These are phyloP conservation scores for Scaptomyza montana DNA, from an alignment of 1,140 invertebrate genomes.

Conservation along the genomic window DNA sequence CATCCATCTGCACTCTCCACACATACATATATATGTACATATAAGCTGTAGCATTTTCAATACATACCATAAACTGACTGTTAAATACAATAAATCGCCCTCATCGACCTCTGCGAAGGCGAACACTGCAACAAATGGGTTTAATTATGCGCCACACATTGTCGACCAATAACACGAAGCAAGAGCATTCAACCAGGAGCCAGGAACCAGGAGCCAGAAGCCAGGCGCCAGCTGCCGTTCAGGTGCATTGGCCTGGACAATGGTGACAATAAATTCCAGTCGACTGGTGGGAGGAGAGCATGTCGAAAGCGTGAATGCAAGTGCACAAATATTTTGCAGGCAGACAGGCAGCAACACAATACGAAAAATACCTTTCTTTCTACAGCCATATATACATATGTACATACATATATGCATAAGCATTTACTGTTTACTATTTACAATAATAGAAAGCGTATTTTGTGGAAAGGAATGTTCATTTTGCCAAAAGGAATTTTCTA, in stretches of 20 bases:
- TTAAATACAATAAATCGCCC: constrained; percentile 71
- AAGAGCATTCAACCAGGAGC: constrained; percentile 47
- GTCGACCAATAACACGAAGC: not conserved
- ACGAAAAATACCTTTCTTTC: no score
- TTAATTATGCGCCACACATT: constrained; percentile 65
- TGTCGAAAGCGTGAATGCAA: constrained; percentile 51
- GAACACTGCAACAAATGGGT: constrained; percentile 68
- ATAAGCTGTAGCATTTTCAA: constrained; percentile 49
- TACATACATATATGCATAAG: not conserved
- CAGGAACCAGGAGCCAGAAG: not conserved
- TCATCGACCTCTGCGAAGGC: constrained; percentile 52
- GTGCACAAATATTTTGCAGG: constrained; percentile 63
- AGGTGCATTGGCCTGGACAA: constrained; percentile 71
- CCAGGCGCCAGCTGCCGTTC: constrained; percentile 23
- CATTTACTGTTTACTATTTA: constrained; percentile 50
- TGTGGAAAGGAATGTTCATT: constrained; percentile 71
- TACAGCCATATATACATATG: not conserved
- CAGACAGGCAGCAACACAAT: constrained; percentile 34
- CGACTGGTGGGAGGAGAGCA: constrained; percentile 4
- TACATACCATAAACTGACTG: constrained; percentile 64
- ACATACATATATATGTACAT: no score
- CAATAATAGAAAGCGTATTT: constrained; percentile 19
- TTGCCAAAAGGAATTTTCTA: constrained; percentile 72
- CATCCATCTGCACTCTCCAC: not conserved
- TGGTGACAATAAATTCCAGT: constrained; percentile 73